Conservation (phyloP, 2,113 vertebrate genomes). For the Prionailurus bengalensis region DNA sequence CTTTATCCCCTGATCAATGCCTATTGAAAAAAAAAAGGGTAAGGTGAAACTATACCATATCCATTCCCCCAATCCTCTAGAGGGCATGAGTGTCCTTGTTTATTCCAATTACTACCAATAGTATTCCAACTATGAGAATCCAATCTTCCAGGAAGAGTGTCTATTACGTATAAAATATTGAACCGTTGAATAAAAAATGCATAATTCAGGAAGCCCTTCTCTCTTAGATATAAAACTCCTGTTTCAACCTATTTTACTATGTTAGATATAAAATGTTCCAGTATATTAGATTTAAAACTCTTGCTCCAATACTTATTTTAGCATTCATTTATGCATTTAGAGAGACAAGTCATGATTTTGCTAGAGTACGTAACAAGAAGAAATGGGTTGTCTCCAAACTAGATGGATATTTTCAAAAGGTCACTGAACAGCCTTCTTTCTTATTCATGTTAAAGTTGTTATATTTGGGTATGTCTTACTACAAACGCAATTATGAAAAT, state of each 20-base stretch:
- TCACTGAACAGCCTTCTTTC: background rate
- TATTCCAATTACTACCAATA: background rate
- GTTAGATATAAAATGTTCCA: background rate
- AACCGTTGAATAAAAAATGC: background rate
- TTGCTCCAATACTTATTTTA: background rate
- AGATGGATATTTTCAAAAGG: background rate
- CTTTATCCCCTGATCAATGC: background rate
- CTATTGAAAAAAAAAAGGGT: background rate
- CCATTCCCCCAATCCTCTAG: background rate
- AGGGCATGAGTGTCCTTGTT: background rate
- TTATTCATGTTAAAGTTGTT: background rate
- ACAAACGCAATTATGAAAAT: background rate
- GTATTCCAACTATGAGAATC: background rate
- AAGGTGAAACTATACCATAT: background rate
- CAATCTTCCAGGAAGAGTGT: background rate
- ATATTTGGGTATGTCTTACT: background rate
- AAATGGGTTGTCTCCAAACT: background rate
- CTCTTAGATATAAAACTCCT: conserved; percentile 13
- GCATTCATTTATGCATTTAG: background rate
- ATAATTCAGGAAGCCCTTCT: background rate
- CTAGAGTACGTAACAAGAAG: background rate
- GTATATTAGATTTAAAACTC: background rate
- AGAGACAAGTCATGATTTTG: background rate
- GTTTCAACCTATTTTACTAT: background rate
- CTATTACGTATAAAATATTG: background rate